Conservation (phyloP, 2,113 vertebrate genomes). For the Mastomys natalensis region DNA sequence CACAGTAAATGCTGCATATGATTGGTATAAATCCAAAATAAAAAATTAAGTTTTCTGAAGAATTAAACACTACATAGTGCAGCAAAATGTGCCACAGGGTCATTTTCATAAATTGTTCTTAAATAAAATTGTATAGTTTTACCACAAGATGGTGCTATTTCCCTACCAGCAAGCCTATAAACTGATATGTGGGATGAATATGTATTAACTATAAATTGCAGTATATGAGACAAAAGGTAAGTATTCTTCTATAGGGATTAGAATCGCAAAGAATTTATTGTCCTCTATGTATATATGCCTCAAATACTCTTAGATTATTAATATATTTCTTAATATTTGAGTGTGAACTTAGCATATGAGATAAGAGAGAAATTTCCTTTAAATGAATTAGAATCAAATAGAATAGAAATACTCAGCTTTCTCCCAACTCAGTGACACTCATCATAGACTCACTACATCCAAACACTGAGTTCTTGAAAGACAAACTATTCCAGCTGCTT, state of each 20-base stretch:
- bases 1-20: background rate
- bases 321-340: background rate
- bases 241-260: background rate
- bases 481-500: background rate
- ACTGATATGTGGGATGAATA: background rate
- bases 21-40: background rate
- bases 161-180: slow-evolving; percentile 23
- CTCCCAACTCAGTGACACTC: background rate
- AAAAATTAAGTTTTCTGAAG: background rate
- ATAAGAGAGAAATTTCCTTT: background rate
- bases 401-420: background rate
- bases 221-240: background rate
- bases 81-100: background rate
- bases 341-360: background rate
- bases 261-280: background rate
- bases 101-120: background rate
- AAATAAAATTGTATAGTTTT: background rate
- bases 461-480: background rate
- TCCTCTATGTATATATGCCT: background rate
- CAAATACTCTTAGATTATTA: background rate
- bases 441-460: background rate
- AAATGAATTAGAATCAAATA: background rate
- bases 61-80: background rate
- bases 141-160: slow-evolving; percentile 83
- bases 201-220: background rate